Evolutionary conservation across 2,113 vertebrate species (phyloP), one percentile per base, ranked within the genome.

Genomic region (Onychorhynchus coronatus): DNA sequence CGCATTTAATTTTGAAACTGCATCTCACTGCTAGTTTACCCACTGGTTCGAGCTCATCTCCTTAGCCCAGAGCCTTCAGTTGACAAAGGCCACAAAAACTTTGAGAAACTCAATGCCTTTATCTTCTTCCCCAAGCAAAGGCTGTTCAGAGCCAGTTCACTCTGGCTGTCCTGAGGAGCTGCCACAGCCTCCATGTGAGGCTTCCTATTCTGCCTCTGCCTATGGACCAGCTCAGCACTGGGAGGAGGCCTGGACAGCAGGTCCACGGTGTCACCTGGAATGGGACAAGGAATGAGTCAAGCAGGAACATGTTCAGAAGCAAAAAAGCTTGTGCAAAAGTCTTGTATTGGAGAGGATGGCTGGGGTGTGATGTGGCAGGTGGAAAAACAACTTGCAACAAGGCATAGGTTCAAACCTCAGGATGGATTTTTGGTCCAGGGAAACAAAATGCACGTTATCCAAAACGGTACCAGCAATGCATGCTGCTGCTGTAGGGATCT

Each of bases 211-310:
- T 65, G 11, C 61, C 52, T 67, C 25, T 49, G 21, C 3, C 52
- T 9, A 15, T 6, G 6, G n/a, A 33, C 25, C 30, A 52, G 17
- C 11, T 33, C n/a, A 20, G 71, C 1, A 0, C n/a, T 31, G 19
- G 31, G 52, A 72, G n/a, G 8, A 55, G 63, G 5, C 7, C 49
- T 44, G 63, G 47, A 11, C 41, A 66, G 80, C 68, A 66, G 18
- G 12, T 18, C 55, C 18, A 4, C 0, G 0, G 63, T 11, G 24
- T 44, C 27, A 52, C n/a, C n/a, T 52, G 18, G 5, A 61, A 23
- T 1, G 83, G 72, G 30, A 42, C 25, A 53, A 46, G 11, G 44
- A 68, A 58, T 1, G 5, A 28, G 3, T 14, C 18, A 30, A 31
- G 14, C 9, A 49, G 44, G n/a, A 77, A 18, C 28, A 6, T 3